Evolutionary conservation across 2,888 invertebrate species (phyloP).

Genomic region (Onthophagus sagittarius): DNA sequence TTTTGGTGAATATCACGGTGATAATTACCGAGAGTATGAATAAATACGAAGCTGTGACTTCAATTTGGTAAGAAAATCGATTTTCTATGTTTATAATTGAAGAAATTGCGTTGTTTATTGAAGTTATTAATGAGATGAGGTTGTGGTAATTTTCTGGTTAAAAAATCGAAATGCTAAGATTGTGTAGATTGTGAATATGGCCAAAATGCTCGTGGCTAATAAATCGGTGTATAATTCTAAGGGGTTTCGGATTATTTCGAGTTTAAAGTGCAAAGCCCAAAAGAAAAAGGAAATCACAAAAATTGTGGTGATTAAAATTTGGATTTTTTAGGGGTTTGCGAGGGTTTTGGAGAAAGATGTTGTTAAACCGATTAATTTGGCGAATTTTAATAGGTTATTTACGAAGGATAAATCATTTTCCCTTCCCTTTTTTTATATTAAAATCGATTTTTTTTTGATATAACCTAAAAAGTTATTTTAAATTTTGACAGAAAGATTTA

Average conservation of each 20-base stretch:
- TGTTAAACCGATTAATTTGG: background rate
- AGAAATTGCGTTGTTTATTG: background rate
- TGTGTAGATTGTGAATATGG: background rate
- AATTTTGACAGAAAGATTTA: background rate
- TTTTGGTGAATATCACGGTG: background rate
- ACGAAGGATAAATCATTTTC: background rate
- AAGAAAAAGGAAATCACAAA: background rate
- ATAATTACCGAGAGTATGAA: background rate
- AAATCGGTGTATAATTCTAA: background rate
- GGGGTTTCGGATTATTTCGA: background rate
- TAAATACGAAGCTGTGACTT: background rate
- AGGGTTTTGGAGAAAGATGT: background rate
- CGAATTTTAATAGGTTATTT: background rate
- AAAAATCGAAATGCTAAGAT: constrained; percentile 1
- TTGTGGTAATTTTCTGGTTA: background rate
- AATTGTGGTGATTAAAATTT: background rate
- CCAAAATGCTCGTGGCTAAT: background rate
- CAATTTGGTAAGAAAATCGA: background rate
- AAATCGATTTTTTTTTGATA: background rate
- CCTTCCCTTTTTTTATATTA: background rate
- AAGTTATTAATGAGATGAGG: background rate
- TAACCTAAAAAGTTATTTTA: background rate
- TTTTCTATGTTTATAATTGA: background rate
- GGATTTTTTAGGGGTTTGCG: background rate
- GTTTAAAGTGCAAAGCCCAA: constrained; percentile 1